Base-by-base conservation (phyloP, 92 coral and sea anemone species). In the Palythoa caribaeorum region DNA sequence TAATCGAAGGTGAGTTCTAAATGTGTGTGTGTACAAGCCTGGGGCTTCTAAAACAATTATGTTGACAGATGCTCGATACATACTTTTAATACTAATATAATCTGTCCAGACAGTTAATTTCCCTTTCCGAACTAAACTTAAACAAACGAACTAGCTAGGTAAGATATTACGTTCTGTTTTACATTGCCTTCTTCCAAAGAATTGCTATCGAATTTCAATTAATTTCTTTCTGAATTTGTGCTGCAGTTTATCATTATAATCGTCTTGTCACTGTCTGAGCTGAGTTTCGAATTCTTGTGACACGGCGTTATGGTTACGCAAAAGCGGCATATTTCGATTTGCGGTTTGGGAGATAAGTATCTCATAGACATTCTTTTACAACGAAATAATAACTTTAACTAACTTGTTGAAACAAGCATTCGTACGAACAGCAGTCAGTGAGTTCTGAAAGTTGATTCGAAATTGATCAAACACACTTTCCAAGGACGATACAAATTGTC, bases 1-100 rank as follows among this genome's bases (percentile, higher is more conserved):
- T 81, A 4, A 68, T 81, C 12, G 60, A 81, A 81, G 86, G 86
- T 81, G 55, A 65, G 86, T n/a, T 79, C 1, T 65, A 7, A n/a
- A 65, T 6, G 1, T 59, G 5, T 17, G 36, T 11, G 5, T 5
- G 10, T 63, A 2, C 28, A 6, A 62, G 21, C 9, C 69, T 62
- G 20, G 35, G 75, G 44, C 47, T 70, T 70, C 3, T 7, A 38
- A 36, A 20, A 20, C 44, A 36, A 11, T 28, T 38, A 21, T 15
- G 44, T 28, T 70, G 16, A 35, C 17, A 36, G 65, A 13, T 3
- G 16, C 5, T 10, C 65, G 65, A 59, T 59, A 59, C 65, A 59
- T 59, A 59, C 65, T 59, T 1, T 35, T 9, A 35, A 70, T 36
- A 11, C 15, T 28, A 28, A 28, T 28, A 28, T 28, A 28, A 28